Evolutionary conservation across 2,113 vertebrate genomes (phyloP).

Genomic region (Daphoenositta chrysoptera): DNA sequence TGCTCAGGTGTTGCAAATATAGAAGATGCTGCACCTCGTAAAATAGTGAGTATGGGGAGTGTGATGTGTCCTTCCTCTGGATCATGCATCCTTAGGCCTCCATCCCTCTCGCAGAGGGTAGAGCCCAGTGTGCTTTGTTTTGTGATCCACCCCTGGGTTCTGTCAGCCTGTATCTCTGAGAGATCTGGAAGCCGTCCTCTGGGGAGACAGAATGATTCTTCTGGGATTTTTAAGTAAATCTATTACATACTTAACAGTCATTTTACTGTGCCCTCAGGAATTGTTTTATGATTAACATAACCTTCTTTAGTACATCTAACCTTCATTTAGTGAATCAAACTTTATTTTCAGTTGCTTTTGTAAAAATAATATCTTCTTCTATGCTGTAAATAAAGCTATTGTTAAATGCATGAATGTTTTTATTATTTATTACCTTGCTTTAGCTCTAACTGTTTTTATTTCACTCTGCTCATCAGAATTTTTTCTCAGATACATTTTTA

Average conservation of each 20-base stretch:
- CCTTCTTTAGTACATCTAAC: conserved; percentile 13
- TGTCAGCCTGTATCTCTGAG: background rate
- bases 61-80: background rate
- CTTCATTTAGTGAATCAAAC: conserved; percentile 30
- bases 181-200: background rate
- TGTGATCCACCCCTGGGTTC: background rate
- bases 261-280: conserved; percentile 37
- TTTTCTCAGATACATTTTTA: background rate
- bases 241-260: conserved; percentile 24
- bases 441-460: background rate
- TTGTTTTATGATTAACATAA: conserved; percentile 8
- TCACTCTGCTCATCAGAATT: background rate
- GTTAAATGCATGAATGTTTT: conserved; percentile 2
- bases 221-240: conserved; percentile 36
- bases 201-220: background rate
- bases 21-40: background rate
- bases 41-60: background rate
- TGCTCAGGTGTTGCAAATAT: background rate
- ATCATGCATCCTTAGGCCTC: accelerated
- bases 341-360: conserved; percentile 21
- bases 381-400: background rate
- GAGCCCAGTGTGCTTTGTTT: background rate
- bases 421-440: background rate
- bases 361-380: background rate
- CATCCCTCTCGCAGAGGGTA: background rate